phyloP scores from a whole-genome alignment of 2,113 vertebrate genomes.

The Clarias batrachus region DNA sequence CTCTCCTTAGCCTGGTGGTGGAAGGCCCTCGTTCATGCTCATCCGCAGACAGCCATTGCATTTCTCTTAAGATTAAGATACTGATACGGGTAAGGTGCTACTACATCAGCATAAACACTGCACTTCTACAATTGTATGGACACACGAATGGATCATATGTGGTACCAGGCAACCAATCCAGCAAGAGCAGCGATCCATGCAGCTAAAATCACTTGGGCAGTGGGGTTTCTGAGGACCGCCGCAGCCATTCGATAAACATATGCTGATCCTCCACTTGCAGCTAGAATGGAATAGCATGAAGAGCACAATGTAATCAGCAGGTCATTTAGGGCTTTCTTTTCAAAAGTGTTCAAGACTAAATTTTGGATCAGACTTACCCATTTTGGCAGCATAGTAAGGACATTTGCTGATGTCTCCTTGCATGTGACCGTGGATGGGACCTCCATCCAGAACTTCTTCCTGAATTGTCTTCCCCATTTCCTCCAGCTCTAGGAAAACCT shows the following conservation, averaged over 20 bases:
- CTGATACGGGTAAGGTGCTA: neutral
- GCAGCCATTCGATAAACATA: constrained; percentile 71
- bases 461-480: constrained; percentile 75
- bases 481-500: constrained; percentile 94
- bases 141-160: constrained; percentile 75
- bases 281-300: constrained; percentile 48
- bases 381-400: constrained; percentile 83
- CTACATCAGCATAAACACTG: neutral
- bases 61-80: neutral
- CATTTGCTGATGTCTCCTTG: constrained; percentile 88
- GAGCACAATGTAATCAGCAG: neutral
- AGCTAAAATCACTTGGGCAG: constrained; percentile 81
- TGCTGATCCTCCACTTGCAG: constrained; percentile 67
- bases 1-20: neutral
- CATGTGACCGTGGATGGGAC: constrained; percentile 74
- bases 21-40: neutral
- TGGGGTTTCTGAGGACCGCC: constrained; percentile 75
- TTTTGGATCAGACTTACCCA: constrained; percentile 64
- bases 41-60: neutral
- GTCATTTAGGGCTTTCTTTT: neutral
- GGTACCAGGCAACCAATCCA: constrained; percentile 84
- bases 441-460: constrained; percentile 76
- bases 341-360: neutral
- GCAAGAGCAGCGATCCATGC: constrained; percentile 78
- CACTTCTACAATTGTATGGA: neutral